Percentiles rank a stretch among this genome's conserved stretches.
These are phyloP conservation scores for Enteromius unitaeniatus DNA, from an alignment of 2,797 vertebrate species.

Conservation along the genomic window DNA sequence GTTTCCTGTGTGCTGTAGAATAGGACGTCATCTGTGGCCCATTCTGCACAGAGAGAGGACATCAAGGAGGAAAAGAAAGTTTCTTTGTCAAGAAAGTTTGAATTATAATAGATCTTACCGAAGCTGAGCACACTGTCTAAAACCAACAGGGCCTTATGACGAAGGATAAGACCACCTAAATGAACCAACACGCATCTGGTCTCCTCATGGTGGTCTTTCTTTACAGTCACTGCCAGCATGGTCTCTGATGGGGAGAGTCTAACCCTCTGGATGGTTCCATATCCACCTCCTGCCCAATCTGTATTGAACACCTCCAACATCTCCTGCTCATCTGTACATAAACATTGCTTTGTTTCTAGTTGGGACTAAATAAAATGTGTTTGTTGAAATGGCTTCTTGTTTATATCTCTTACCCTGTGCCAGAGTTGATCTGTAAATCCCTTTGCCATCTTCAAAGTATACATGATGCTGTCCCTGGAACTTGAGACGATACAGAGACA, in stretches of 20 bases:
- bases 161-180: conserved; percentile 66
- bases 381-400: neutral
- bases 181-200: conserved; percentile 81
- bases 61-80: neutral
- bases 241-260: conserved; percentile 88
- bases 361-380: neutral
- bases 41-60: conserved; percentile 79
- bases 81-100: neutral
- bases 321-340: conserved; percentile 71
- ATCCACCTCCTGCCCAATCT: conserved; percentile 65
- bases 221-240: conserved; percentile 84
- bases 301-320: conserved; percentile 80
- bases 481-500: conserved; percentile 69
- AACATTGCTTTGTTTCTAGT: conserved; percentile 36
- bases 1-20: conserved; percentile 88
- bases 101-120: conserved; percentile 75
- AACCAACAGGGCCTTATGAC: conserved; percentile 67
- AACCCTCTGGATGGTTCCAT: conserved; percentile 83
- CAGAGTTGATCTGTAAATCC: conserved; percentile 83
- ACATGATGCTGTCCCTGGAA: conserved; percentile 80
- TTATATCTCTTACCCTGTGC: conserved; percentile 76
- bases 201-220: conserved; percentile 78
- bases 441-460: conserved; percentile 85
- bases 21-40: conserved; percentile 87
- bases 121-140: conserved; percentile 88